Base-by-base conservation (phyloP, 2,888 invertebrate genomes). In the Petrolisthes manimaculis region DNA sequence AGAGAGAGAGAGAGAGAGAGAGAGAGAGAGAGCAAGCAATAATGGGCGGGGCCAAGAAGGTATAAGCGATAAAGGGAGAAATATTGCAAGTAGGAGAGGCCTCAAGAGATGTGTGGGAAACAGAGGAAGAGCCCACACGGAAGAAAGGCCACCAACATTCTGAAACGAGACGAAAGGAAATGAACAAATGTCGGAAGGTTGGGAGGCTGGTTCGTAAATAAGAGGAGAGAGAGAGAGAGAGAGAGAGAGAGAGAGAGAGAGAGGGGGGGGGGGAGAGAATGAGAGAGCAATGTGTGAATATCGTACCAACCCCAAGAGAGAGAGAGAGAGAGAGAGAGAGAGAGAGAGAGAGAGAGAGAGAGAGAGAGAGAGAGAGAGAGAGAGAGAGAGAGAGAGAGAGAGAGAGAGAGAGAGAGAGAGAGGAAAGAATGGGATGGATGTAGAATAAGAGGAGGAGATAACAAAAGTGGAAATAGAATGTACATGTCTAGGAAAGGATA, bases 1-100 rank as follows among this genome's bases (percentile, higher is more conserved):
- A 77, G 24, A 77, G 51, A 24, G 77, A 37, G 77, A 51, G 77
- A 37, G 77, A 51, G 24, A 77, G 51, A 9, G 77, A 51, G 77
- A 51, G 77, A 77, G 18, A 77, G 51, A 6, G 18, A 77, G 77
- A 77, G 77, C 74, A 74, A 6, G n/a, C 74, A 6, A 74, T n/a
- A 5, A n/a, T 74, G 21, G 14, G 80, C 51, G 51, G 24, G 77
- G 18, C 5, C 9, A 77, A 18, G 51, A 77, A 18, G 51, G n/a
- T 9, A 37, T 18, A 51, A 82, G 82, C 8, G 69, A 6, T 61
- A 69, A 82, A 56, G 53, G 69, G 51, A 71, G 71, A 71, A 71
- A 71, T 8, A 71, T 5, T 6, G 71, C 51, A 51, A 69, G 53
- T 21, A 9, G 54, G 53, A 55, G 37, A 24, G 77, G 53, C 4